These are phyloP conservation scores for Chionoecetes opilio DNA, from an alignment of 1,140 invertebrate species.

Conservation along the genomic window DNA sequence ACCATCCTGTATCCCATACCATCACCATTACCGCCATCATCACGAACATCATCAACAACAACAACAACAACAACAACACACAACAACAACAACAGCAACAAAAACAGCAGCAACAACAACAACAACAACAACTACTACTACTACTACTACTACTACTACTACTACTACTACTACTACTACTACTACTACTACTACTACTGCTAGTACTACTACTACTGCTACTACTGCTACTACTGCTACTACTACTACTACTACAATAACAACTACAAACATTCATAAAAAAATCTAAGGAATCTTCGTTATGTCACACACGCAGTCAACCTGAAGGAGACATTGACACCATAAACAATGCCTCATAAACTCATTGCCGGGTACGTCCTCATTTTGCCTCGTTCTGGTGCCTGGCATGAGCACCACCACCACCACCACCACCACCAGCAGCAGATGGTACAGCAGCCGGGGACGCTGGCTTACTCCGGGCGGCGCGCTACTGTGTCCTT, in stretches of 20 bases:
- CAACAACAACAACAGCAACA: slow-evolving; percentile 5
- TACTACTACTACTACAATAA: neutral
- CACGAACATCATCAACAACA: neutral
- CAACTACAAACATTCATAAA: neutral
- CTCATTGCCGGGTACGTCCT: too few species aligned
- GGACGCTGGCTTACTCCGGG: neutral
- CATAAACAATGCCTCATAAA: too few species aligned
- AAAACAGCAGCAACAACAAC: slow-evolving; percentile 34
- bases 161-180: slow-evolving; percentile 59
- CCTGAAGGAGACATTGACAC: too few species aligned
- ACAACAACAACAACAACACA: neutral
- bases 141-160: slow-evolving; percentile 35
- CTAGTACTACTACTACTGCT: neutral
- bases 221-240: neutral
- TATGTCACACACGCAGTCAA: too few species aligned
- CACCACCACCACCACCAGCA: too few species aligned
- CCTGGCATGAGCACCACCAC: too few species aligned
- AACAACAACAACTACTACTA: slow-evolving; percentile 31
- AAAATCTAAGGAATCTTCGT: too few species aligned
- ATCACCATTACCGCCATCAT: neutral
- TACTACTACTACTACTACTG: slow-evolving; percentile 49
- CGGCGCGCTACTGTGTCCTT: neutral
- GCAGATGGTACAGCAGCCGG: too few species aligned
- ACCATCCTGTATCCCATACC: too few species aligned
- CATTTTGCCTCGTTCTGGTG: too few species aligned